These are phyloP conservation scores for Xestia xanthographa DNA, from an alignment of 2,888 invertebrate genomes.

Conservation along the genomic window DNA sequence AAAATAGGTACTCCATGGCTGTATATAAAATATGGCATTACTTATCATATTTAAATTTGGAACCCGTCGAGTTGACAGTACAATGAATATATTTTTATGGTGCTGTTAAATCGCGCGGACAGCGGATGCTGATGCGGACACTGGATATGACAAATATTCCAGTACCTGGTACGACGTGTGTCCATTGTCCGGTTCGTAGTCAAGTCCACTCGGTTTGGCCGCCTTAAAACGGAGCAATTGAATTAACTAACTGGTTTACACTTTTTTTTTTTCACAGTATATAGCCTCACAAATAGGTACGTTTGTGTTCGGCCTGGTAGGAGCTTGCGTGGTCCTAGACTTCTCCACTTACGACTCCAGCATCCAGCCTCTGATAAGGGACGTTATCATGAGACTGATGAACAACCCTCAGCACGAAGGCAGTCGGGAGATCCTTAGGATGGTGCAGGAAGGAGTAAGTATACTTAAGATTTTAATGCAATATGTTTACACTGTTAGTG, in stretches of 20 bases:
- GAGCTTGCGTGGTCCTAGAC: constrained; percentile 94
- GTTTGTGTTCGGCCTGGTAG: constrained; percentile 93
- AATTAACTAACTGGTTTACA: not conserved
- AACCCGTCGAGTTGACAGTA: not conserved
- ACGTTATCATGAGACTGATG: constrained; percentile 93
- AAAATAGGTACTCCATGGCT: not conserved
- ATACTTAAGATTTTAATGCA: not conserved
- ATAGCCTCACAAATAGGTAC: constrained; percentile 93
- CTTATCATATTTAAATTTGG: not conserved
- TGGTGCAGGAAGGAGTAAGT: constrained; percentile 96
- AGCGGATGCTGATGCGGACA: not conserved
- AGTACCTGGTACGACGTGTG: not conserved
- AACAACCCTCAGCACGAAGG: constrained; percentile 93
- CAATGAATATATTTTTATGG: not conserved
- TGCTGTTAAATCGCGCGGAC: not conserved
- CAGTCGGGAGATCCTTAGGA: constrained; percentile 92
- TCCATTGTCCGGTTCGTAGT: not conserved
- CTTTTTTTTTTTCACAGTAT: constrained; percentile 89
- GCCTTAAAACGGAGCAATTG: not conserved
- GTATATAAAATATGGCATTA: not conserved
- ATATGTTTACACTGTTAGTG: not conserved
- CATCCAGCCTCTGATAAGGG: constrained; percentile 94
- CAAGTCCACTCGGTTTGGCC: not conserved
- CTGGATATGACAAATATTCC: not conserved
- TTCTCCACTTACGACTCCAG: constrained; percentile 95